Evolutionary conservation across 2,797 vertebrate species (phyloP).

Genomic region (Aplochiton taeniatus): DNA sequence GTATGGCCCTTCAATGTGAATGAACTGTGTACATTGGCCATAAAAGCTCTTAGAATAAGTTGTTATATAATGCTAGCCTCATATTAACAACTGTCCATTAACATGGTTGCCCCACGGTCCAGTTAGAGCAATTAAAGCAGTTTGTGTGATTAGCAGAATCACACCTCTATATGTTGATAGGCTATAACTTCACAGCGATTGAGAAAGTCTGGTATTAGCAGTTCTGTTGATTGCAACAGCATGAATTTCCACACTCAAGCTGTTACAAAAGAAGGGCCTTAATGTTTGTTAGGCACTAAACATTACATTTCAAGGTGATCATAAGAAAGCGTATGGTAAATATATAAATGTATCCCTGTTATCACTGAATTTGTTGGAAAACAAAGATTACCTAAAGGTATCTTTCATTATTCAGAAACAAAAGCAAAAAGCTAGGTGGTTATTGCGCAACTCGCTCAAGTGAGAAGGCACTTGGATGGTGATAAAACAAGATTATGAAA

Average conservation of each 20-base stretch:
- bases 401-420: not conserved
- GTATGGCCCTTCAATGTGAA: conserved; percentile 2
- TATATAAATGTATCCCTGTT: too few relatives aligned
- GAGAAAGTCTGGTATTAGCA: too few relatives aligned
- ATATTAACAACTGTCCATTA: not conserved
- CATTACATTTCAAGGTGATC: too few relatives aligned
- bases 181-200: too few relatives aligned
- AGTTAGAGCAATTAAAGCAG: too few relatives aligned
- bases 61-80: not conserved
- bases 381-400: not conserved
- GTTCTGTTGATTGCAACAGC: too few relatives aligned
- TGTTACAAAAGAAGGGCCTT: too few relatives aligned
- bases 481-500: conserved; percentile 1
- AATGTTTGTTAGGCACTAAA: too few relatives aligned
- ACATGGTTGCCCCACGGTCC: not conserved
- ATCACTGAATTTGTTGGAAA: not conserved
- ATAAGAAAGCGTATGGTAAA: too few relatives aligned
- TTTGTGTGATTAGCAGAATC: too few relatives aligned
- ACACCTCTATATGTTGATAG: too few relatives aligned
- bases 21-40: not conserved
- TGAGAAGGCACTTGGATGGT: not conserved
- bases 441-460: not conserved
- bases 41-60: not conserved
- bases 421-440: not conserved
- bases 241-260: too few relatives aligned